Conservation (phyloP, 2,797 vertebrate species). For the Pterois miles region DNA sequence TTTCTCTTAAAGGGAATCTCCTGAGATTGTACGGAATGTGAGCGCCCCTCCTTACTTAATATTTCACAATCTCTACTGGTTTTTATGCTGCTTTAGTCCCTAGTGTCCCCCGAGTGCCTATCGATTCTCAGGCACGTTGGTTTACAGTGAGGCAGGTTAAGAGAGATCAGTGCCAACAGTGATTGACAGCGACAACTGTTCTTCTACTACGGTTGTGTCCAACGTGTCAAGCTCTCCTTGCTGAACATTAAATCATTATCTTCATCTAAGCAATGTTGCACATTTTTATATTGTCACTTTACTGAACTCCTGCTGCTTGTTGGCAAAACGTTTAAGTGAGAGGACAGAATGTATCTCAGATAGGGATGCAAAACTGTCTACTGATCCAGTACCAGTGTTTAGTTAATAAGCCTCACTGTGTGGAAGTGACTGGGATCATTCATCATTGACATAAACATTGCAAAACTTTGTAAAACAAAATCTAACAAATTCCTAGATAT, state of each 20-base stretch:
- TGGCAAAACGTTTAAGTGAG: not conserved
- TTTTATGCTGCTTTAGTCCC: conserved; percentile 51
- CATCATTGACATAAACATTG: too few species aligned
- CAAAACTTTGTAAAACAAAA: too few species aligned
- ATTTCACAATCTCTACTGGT: conserved; percentile 37
- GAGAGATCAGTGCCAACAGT: conserved; percentile 59
- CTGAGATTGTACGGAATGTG: conserved; percentile 39
- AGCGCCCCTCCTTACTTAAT: conserved; percentile 12
- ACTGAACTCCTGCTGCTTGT: not conserved
- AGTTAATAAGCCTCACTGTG: too few species aligned
- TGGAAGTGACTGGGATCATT: too few species aligned
- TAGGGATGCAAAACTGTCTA: too few species aligned
- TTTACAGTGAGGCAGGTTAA: conserved; percentile 49
- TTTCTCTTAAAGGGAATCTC: conserved; percentile 63
- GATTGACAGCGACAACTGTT: conserved; percentile 61
- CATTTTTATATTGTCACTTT: not conserved
- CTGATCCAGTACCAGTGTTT: too few species aligned
- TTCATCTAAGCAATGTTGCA: conserved; percentile 30
- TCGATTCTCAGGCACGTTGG: conserved; percentile 44
- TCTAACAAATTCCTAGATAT: too few species aligned
- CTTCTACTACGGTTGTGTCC: conserved; percentile 40
- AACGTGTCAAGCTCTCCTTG: conserved; percentile 37
- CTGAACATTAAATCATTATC: conserved; percentile 25
- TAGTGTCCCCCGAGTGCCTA: conserved; percentile 33
- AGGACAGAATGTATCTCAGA: conserved; percentile 18